Base-by-base conservation (phyloP, 2,113 vertebrate genomes). In the Colinus virginianus region DNA sequence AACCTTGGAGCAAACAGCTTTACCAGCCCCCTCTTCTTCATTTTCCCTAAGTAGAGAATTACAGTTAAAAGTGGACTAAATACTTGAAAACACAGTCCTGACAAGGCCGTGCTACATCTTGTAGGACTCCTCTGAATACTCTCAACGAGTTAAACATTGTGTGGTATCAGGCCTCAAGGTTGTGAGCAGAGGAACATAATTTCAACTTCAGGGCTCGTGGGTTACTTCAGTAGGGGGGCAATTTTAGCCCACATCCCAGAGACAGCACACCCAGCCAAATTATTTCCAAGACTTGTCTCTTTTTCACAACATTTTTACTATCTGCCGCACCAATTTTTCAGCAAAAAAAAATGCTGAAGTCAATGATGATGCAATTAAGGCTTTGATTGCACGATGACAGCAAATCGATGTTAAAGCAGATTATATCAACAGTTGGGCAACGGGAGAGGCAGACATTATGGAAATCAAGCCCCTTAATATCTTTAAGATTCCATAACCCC, bases 371-470 rank as follows among this genome's bases (percentile, higher is more conserved):
- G 96, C 87, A 96, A 96, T 95, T 95, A 96, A 90, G 61, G 91
- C 94, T 96, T 94, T 95, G 94, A 96, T 91, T 96, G 93, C 90
- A 94, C 14, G 91, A 93, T 95, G 96, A 95, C 95, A 96, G 95
- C 77, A 96, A 95, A 96, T 96, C 95, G 48, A 96, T 96, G 94
- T 94, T 80, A 89, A 95, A 95, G 85, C 95, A 96, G 94, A 94
- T 95, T 95, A 95, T 96, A 96, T 94, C 95, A 96, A 96, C 91
- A 94, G 93, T 94, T 95, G 91, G 94, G 94, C 93, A 90, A 95
- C 92, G 77, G 90, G 91, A 93, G 82, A 95, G 87, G 91, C 87
- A 94, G 89, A 75, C 93, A 95, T 96, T 96, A 96, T 95, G 93
- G 96, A 95, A 95, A 96, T 96, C 91, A 95, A 78, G 92, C 87